Conservation (phyloP, 2,797 vertebrate species). For the Poecilia velifera region DNA sequence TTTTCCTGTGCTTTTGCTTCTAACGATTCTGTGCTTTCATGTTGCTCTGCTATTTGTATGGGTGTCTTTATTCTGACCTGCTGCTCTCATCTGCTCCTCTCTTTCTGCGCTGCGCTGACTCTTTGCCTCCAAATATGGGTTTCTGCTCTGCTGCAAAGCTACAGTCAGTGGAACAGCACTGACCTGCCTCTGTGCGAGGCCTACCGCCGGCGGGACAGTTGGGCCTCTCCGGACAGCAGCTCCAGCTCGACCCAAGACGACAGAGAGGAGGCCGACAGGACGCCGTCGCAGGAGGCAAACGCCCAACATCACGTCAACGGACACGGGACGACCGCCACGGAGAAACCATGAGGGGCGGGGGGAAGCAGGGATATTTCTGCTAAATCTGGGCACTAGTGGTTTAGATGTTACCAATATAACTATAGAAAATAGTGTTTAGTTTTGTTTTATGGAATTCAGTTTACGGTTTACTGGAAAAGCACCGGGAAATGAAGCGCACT, state of each 20-base stretch:
- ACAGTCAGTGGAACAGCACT: conserved; percentile 92
- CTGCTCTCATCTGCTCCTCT: conserved; percentile 73
- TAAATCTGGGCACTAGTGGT: conserved; percentile 3
- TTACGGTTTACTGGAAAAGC: background rate
- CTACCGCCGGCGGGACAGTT: conserved; percentile 87
- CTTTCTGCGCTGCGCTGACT: conserved; percentile 75
- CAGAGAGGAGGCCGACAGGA: conserved; percentile 67
- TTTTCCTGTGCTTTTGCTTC: conserved; percentile 50
- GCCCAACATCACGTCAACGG: conserved; percentile 85
- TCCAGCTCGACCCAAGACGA: conserved; percentile 72
- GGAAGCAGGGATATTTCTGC: background rate
- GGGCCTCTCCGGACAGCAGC: conserved; percentile 84
- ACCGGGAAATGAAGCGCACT: background rate
- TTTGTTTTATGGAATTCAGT: background rate
- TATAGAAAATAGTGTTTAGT: background rate
- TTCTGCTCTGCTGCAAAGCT: conserved; percentile 89
- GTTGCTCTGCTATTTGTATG: conserved; percentile 46
- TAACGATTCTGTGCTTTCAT: conserved; percentile 30
- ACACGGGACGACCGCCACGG: conserved; percentile 77
- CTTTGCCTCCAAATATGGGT: conserved; percentile 80
- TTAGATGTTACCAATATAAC: conserved; percentile 11
- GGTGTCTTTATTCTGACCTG: conserved; percentile 76
- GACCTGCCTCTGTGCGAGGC: conserved; percentile 95
- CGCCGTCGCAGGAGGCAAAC: conserved; percentile 80
- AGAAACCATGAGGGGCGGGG: conserved; percentile 81